A percentile compares a stretch with the other conserved stretches of the same genome.
phyloP scores from a whole-genome alignment of 2,888 invertebrate genomes.

The Helobdella robusta region DNA sequence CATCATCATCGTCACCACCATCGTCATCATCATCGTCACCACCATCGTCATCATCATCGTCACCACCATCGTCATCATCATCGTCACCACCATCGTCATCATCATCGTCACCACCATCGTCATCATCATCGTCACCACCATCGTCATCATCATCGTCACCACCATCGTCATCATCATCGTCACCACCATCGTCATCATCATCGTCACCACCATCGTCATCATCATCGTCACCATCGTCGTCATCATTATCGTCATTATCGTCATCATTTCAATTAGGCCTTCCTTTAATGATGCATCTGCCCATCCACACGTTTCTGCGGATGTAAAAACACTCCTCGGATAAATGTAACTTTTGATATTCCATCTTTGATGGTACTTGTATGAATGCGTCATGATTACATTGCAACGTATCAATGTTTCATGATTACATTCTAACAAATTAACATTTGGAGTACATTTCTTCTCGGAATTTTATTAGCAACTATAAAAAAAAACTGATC shows the following conservation, averaged over 20 bases:
- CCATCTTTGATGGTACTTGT: too few species aligned
- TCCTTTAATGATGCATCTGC: background rate
- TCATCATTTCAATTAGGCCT: background rate
- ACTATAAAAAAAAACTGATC: too few species aligned
- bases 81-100: conserved; percentile 21
- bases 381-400: too few species aligned
- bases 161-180: conserved; percentile 1
- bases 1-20: conserved; percentile 23
- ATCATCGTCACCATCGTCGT: conserved; percentile 4
- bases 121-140: background rate
- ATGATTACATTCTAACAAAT: too few species aligned
- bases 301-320: background rate
- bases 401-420: too few species aligned
- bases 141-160: conserved; percentile 1
- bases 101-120: background rate
- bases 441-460: too few species aligned
- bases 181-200: too few species aligned
- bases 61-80: conserved; percentile 18
- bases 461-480: too few species aligned
- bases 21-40: conserved; percentile 47
- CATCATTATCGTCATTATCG: background rate
- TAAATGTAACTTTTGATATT: too few species aligned
- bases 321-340: background rate
- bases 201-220: conserved; percentile 4
- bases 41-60: conserved; percentile 19